These are phyloP conservation scores for Chascanopsetta lugubris DNA, from an alignment of 2,113 vertebrate genomes.

Conservation along the genomic window DNA sequence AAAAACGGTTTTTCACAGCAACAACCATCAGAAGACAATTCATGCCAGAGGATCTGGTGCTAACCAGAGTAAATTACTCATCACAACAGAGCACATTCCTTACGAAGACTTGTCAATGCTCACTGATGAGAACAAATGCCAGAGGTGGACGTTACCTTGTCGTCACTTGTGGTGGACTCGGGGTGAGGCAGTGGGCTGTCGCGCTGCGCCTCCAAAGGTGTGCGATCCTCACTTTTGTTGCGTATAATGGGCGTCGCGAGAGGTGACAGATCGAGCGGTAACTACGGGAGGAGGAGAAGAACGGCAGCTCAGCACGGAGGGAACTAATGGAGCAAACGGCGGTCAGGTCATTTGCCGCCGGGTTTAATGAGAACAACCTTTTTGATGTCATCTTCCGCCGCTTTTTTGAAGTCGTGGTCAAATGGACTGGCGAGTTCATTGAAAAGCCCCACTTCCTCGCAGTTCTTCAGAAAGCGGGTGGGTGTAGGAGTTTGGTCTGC, in stretches of 20 bases:
- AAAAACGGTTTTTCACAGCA: neutral
- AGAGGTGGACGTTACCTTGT: conserved; percentile 83
- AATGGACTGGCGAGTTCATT: conserved; percentile 98
- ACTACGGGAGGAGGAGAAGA: conserved; percentile 71
- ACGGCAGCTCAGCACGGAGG: neutral
- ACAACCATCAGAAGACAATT: neutral
- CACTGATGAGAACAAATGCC: neutral
- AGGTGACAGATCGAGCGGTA: conserved; percentile 97
- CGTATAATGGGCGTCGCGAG: conserved; percentile 95
- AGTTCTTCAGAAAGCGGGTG: conserved; percentile 98
- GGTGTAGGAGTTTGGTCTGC: conserved; percentile 99
- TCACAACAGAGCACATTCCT: conserved; percentile 3
- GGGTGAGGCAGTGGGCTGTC: conserved; percentile 97
- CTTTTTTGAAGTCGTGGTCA: conserved; percentile 99
- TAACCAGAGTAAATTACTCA: conserved; percentile 7
- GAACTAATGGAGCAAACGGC: neutral
- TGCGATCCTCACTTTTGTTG: conserved; percentile 91
- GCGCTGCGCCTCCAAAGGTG: conserved; percentile 88
- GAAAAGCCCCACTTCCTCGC: conserved; percentile 98
- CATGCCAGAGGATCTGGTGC: conserved; percentile 9
- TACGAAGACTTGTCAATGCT: neutral
- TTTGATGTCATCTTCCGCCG: conserved; percentile 95
- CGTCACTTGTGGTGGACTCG: conserved; percentile 96
- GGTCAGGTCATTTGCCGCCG: neutral
- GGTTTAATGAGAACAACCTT: conserved; percentile 82